phyloP scores from a whole-genome alignment of 2,113 vertebrate species.

The Erinaceus europaeus region DNA sequence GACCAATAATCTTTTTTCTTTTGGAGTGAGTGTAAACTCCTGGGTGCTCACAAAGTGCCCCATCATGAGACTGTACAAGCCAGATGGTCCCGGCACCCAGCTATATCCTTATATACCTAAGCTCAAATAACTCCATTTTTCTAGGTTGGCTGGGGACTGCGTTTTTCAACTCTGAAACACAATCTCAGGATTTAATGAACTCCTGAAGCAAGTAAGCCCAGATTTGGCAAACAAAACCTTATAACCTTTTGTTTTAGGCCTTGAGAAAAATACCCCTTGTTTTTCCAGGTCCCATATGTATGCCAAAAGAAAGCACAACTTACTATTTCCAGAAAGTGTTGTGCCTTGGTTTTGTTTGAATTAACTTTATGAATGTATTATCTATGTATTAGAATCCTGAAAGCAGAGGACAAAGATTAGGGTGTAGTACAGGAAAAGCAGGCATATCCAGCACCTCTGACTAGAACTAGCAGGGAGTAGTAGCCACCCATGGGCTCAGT shows the following conservation, averaged over 20 bases:
- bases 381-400: not conserved
- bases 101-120: not conserved
- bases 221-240: not conserved
- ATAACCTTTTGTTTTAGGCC: not conserved
- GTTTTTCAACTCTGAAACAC: not conserved
- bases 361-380: not conserved
- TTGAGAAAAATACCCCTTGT: not conserved
- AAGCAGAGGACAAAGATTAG: not conserved
- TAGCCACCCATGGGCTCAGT: not conserved
- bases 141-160: not conserved
- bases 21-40: no score
- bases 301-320: not conserved
- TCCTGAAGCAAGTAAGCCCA: not conserved
- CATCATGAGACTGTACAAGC: not conserved
- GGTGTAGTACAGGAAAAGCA: not conserved
- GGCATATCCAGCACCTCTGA: not conserved
- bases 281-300: not conserved
- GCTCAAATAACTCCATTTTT: not conserved
- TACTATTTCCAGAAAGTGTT: not conserved
- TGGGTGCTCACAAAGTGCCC: no score
- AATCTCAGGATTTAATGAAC: not conserved
- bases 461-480: not conserved
- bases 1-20: no score
- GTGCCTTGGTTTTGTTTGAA: not conserved
- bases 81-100: not conserved